phyloP scores from a whole-genome alignment of 2,113 vertebrate species.

The Ptilonorhynchus violaceus region DNA sequence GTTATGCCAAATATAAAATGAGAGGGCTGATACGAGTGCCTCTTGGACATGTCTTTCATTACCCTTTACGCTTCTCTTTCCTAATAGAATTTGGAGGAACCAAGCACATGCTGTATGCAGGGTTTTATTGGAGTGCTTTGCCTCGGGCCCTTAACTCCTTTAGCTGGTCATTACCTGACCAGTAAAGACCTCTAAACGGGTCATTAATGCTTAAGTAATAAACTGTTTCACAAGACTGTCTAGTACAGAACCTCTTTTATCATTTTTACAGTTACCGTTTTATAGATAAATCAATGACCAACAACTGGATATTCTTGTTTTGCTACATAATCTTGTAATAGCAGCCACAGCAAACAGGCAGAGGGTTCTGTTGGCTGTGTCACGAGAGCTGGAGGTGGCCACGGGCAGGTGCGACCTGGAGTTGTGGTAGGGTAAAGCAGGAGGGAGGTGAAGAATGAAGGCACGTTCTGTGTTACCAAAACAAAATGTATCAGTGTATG shows the following conservation, averaged over 20 bases:
- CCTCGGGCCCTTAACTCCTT: slow-evolving; percentile 66
- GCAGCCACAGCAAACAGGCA: not conserved
- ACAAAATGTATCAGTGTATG: not conserved
- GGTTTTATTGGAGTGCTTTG: slow-evolving; percentile 62
- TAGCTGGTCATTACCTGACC: slow-evolving; percentile 68
- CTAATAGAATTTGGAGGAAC: slow-evolving; percentile 56
- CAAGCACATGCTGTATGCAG: slow-evolving; percentile 42
- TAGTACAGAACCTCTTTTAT: slow-evolving; percentile 47
- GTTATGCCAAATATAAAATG: slow-evolving; percentile 57
- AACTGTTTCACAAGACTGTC: slow-evolving; percentile 62
- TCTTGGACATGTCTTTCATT: slow-evolving; percentile 65
- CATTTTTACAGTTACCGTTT: slow-evolving; percentile 69
- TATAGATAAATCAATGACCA: slow-evolving; percentile 65
- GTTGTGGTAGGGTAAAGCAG: not conserved
- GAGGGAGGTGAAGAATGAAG: not conserved
- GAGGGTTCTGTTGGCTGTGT: not conserved
- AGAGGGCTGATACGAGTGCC: slow-evolving; percentile 54
- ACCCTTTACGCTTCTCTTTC: slow-evolving; percentile 28
- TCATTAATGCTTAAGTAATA: slow-evolving; percentile 72
- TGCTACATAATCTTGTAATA: slow-evolving; percentile 35
- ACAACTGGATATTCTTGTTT: slow-evolving; percentile 47
- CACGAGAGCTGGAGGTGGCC: not conserved
- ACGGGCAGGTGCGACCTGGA: fast-evolving
- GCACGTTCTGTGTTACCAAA: not conserved
- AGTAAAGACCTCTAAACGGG: slow-evolving; percentile 69